These are phyloP conservation scores for Aporrectodea caliginosa DNA, from an alignment of 1,140 invertebrate species.

Conservation along the genomic window DNA sequence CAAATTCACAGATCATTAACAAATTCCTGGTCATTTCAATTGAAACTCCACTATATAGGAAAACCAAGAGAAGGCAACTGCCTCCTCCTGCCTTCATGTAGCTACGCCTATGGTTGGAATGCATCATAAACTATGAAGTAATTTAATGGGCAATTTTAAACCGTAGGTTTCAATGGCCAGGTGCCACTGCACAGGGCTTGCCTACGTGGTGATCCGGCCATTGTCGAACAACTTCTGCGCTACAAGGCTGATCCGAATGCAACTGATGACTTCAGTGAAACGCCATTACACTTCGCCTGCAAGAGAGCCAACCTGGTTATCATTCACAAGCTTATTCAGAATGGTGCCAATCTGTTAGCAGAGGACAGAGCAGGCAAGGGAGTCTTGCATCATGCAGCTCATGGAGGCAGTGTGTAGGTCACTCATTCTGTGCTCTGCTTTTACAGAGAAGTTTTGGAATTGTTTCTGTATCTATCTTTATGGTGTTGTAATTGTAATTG, in stretches of 20 bases:
- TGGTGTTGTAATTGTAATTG: too few relatives aligned
- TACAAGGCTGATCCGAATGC: conserved; percentile 60
- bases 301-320: conserved; percentile 59
- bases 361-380: not conserved
- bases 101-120: not conserved
- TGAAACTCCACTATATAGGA: not conserved
- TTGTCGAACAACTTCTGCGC: conserved; percentile 64
- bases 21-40: not conserved
- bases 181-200: conserved; percentile 69
- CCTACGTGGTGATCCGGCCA: conserved; percentile 61
- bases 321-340: not conserved
- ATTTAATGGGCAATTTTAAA: not conserved
- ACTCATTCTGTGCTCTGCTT: not conserved
- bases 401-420: conserved; percentile 18
- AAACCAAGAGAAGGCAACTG: too few relatives aligned
- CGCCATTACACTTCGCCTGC: conserved; percentile 43
- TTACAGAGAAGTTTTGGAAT: too few relatives aligned
- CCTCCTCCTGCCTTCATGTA: too few relatives aligned
- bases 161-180: conserved; percentile 36
- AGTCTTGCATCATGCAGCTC: conserved; percentile 6
- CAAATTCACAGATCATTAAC: not conserved
- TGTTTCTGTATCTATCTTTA: too few relatives aligned
- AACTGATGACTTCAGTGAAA: not conserved
- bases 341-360: not conserved
- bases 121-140: not conserved